Conservation (phyloP, 1,140 invertebrate genomes). For the Myzus persicae region DNA sequence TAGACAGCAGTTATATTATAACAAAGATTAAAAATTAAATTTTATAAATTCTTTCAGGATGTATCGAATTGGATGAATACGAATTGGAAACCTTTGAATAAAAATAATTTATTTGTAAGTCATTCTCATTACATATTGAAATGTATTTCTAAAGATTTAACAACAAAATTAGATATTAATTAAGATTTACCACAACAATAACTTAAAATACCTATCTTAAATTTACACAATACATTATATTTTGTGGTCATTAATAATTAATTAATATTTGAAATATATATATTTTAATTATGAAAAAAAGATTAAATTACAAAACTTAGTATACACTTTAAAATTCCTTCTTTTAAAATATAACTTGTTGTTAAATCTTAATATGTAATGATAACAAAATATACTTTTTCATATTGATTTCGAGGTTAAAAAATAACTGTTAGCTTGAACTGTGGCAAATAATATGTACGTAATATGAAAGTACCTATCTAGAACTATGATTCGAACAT, state of each 20-base stretch:
- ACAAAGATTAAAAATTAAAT: neutral
- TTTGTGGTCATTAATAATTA: neutral
- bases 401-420: neutral
- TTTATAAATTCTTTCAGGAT: slow-evolving; percentile 48
- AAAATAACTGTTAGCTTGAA: neutral
- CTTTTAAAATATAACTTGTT: neutral
- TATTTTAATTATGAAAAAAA: neutral
- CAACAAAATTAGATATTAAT: neutral
- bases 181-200: neutral
- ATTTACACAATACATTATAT: slow-evolving; percentile 11
- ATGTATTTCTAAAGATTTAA: slow-evolving; percentile 47
- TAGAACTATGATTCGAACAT: neutral
- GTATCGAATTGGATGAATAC: slow-evolving; percentile 47
- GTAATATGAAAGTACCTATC: neutral
- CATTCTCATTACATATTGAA: slow-evolving; percentile 35
- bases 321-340: neutral
- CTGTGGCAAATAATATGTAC: neutral
- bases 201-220: neutral
- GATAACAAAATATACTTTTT: neutral
- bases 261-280: neutral
- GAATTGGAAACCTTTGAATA: slow-evolving; percentile 55
- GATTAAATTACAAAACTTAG: neutral
- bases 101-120: slow-evolving; percentile 27
- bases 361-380: neutral
- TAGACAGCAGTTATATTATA: neutral